Base-by-base conservation (phyloP, 2,888 invertebrate genomes). In the Leptura quadrifasciata region DNA sequence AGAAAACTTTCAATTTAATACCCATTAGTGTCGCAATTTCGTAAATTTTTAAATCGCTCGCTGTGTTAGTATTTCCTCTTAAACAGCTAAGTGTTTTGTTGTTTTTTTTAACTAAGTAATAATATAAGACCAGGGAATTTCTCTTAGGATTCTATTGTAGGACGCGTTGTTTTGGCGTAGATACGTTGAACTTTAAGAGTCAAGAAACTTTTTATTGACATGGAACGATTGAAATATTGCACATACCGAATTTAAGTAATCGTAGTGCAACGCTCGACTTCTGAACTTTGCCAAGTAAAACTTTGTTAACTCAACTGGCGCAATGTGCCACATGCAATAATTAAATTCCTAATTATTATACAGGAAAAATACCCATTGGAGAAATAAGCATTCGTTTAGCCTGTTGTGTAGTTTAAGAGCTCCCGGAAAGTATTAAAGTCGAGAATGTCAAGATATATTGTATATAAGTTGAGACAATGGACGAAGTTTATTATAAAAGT, bases 121-220 rank as follows among this genome's bases (percentile, higher is more conserved):
- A 61, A 60, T 17, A 27, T 20, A 21, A 47, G 47, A 52, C n/a
- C 21, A 71, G 60, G 71, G 52, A 61, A 60, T 71, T 71, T 71
- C 71, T 61, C 24, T 47, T 17, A 18, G 18, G 27, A 55, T 52
- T 24, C 60, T 61, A 71, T 69, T 71, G 71, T 61, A 35, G 47
- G 60, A 27, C 71, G 65, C 47, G 39, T 71, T 74, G 69, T 74
- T 76, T 73, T 81, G 79, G 79, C 63, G 69, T 65, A 68, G 67
- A 80, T 76, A 76, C 82, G 77, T 81, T 82, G 79, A 82, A 81
- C 82, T 78, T 75, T 78, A 76, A 61, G 79, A 75, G 84, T 83
- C 82, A 83, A 84, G 80, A 81, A 84, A 84, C 84, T 82, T 80
- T 84, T 83, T 83, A 84, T 83, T 81, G 76, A 70, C 67, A 72